Evolutionary conservation across 2,797 vertebrate species (phyloP).

Genomic region (Halcyon chelicuti): DNA sequence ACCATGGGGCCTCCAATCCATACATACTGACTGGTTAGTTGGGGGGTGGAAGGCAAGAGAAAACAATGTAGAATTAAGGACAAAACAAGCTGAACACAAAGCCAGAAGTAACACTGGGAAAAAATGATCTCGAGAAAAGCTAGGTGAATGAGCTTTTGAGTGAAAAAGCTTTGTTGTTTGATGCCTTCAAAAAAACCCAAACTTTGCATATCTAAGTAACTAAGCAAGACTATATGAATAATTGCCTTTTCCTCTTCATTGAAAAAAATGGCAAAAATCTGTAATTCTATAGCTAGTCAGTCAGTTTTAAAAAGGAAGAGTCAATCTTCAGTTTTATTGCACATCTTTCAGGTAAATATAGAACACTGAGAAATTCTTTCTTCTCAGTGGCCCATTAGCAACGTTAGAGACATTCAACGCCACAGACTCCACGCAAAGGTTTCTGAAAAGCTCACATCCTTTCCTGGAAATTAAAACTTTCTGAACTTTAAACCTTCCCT

Average conservation of each 20-base stretch:
- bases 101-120: background rate
- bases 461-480: background rate
- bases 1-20: background rate
- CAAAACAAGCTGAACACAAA: background rate
- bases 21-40: background rate
- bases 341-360: background rate
- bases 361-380: background rate
- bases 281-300: background rate
- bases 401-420: background rate
- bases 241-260: background rate
- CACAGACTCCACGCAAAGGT: background rate
- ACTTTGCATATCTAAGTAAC: background rate
- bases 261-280: background rate
- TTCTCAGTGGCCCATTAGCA: background rate
- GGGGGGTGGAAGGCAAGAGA: background rate
- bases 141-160: background rate
- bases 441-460: background rate
- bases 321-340: background rate
- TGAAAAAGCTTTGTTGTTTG: background rate
- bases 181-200: background rate
- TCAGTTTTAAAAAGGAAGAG: background rate
- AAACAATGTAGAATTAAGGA: background rate
- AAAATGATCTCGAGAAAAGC: background rate
- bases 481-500: background rate
- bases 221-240: background rate